Evolutionary conservation across 2,797 vertebrate genomes (phyloP).

Genomic region (Alcedo quadribrachys): DNA sequence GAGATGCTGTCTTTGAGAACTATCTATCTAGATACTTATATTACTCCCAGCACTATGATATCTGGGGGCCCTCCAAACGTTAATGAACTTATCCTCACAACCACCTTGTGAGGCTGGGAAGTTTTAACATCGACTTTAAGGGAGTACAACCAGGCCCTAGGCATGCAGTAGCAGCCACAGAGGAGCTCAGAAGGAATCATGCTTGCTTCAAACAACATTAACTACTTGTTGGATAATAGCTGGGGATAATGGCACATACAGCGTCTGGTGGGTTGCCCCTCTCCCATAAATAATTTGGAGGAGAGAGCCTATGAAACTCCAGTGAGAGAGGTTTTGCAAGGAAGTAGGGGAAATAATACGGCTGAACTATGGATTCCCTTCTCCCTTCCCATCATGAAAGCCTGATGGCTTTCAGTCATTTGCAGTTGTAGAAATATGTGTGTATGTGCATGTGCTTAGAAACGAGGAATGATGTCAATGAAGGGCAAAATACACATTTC

Average conservation of each 20-base stretch:
- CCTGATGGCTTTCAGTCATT: slow-evolving; percentile 28
- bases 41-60: slow-evolving; percentile 74
- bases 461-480: not conserved
- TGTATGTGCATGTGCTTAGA: not conserved
- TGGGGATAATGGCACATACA: slow-evolving; percentile 69
- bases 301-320: slow-evolving; percentile 55
- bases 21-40: slow-evolving; percentile 71
- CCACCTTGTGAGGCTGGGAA: slow-evolving; percentile 72
- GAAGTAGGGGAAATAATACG: slow-evolving; percentile 57
- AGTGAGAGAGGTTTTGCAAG: slow-evolving; percentile 46
- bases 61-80: slow-evolving; percentile 71
- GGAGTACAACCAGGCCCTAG: slow-evolving; percentile 71
- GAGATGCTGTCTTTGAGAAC: slow-evolving; percentile 71
- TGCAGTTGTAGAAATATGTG: not conserved
- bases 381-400: slow-evolving; percentile 39
- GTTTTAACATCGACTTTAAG: slow-evolving; percentile 72
- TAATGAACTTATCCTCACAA: slow-evolving; percentile 75
- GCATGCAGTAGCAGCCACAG: slow-evolving; percentile 66
- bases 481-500: not conserved
- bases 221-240: slow-evolving; percentile 73
- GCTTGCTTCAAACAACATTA: slow-evolving; percentile 75
- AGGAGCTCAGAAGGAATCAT: slow-evolving; percentile 70
- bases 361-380: slow-evolving; percentile 59
- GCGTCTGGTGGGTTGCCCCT: slow-evolving; percentile 67
- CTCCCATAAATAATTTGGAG: slow-evolving; percentile 73